A percentile compares a stretch with the other conserved stretches of the same genome.
phyloP scores from a whole-genome alignment of 2,888 invertebrate genomes.

The Chymomyza fuscimana region DNA sequence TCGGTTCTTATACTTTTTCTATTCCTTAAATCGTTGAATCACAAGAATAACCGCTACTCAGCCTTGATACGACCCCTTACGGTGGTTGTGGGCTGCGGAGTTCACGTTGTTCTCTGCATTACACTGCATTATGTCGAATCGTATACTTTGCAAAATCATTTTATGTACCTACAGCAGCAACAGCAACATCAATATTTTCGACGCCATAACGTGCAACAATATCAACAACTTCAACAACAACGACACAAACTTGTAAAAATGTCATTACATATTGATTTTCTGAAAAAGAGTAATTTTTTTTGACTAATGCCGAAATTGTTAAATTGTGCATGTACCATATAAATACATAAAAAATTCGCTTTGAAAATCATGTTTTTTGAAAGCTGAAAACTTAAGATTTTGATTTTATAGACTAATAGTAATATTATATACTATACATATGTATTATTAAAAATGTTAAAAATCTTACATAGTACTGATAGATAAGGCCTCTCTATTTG shows the following conservation, averaged over 20 bases:
- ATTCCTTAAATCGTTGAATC: slow-evolving; percentile 88
- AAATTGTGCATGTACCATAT: not conserved
- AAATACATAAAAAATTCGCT: not conserved
- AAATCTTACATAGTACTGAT: slow-evolving; percentile 64
- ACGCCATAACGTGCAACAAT: slow-evolving; percentile 50
- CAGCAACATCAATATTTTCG: slow-evolving; percentile 63
- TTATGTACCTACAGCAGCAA: slow-evolving; percentile 75
- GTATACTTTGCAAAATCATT: slow-evolving; percentile 77
- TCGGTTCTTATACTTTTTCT: slow-evolving; percentile 92
- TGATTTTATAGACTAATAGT: not conserved
- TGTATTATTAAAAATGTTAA: slow-evolving; percentile 29
- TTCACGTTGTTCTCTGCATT: slow-evolving; percentile 90
- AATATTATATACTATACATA: slow-evolving; percentile 8
- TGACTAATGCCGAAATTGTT: too few species aligned
- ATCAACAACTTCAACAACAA: slow-evolving; percentile 48
- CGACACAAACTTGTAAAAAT: too few species aligned
- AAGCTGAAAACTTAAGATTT: not conserved
- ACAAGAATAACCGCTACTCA: slow-evolving; percentile 86
- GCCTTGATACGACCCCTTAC: slow-evolving; percentile 89
- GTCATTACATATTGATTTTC: not conserved
- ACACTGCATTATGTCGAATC: slow-evolving; percentile 89
- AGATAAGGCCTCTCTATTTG: slow-evolving; percentile 64
- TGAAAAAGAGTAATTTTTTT: not conserved
- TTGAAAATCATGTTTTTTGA: not conserved
- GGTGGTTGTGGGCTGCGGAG: slow-evolving; percentile 87